phyloP scores from a whole-genome alignment of 2,888 invertebrate genomes.

The Hypolimnas misippus region DNA sequence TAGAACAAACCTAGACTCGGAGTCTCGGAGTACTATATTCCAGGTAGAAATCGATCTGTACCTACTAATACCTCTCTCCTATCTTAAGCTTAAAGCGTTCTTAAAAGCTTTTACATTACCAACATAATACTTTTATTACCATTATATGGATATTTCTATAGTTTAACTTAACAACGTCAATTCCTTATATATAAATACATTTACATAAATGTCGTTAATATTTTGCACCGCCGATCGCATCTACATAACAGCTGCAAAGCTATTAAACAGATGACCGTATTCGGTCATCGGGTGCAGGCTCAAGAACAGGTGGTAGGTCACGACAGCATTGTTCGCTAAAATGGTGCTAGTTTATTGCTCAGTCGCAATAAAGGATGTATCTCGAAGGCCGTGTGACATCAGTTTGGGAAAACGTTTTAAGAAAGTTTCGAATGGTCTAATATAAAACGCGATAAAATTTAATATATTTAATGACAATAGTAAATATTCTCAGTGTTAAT shows the following conservation, averaged over 20 bases:
- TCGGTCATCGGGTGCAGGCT: conserved; percentile 32
- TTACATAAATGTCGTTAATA: not conserved
- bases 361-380: conserved; percentile 52
- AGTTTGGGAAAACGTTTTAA: conserved; percentile 57
- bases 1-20: no score
- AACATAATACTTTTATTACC: not conserved
- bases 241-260: conserved; percentile 1
- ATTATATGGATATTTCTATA: not conserved
- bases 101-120: no score
- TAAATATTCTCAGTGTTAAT: no score
- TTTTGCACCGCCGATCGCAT: not conserved
- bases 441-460: no score
- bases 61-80: no score
- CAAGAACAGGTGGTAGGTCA: conserved; percentile 38
- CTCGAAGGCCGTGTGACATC: conserved; percentile 64
- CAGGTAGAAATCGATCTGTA: no score
- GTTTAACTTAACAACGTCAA: not conserved
- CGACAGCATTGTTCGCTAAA: conserved; percentile 50
- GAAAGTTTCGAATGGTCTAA: conserved; percentile 52
- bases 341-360: conserved; percentile 53
- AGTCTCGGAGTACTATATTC: no score
- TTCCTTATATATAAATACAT: not conserved
- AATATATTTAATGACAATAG: no score
- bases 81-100: no score
- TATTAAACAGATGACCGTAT: conserved; percentile 26